phyloP scores from a whole-genome alignment of 2,888 invertebrate genomes.

The Eustalomyia histrio region DNA sequence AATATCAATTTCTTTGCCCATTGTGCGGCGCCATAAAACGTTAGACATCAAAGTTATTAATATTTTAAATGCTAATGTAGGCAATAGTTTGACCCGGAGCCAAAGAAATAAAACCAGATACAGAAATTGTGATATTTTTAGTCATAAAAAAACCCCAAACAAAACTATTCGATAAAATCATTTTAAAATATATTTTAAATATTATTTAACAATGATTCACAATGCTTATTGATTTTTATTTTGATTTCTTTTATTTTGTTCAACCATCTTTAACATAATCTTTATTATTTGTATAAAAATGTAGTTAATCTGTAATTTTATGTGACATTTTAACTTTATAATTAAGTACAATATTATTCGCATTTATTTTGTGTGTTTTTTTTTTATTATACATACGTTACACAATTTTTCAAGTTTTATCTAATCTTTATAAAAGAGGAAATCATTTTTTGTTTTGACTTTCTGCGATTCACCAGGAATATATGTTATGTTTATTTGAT shows the following conservation, averaged over 20 bases:
- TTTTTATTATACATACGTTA: not conserved
- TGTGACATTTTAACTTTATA: constrained; percentile 1
- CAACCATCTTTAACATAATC: not conserved
- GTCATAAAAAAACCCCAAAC: no score
- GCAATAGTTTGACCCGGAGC: not conserved
- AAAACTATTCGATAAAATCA: not conserved
- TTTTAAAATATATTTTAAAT: not conserved
- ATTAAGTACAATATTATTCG: not conserved
- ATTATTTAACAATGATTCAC: not conserved
- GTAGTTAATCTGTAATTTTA: not conserved
- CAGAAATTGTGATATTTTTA: not conserved
- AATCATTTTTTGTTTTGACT: constrained; percentile 4
- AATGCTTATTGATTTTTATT: not conserved
- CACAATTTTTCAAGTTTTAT: constrained; percentile 26
- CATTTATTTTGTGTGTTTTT: not conserved
- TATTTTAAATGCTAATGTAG: not conserved
- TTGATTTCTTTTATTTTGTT: not conserved
- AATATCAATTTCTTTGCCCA: no score
- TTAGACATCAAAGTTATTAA: not conserved
- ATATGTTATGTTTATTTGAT: constrained; percentile 17
- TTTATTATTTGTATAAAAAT: not conserved
- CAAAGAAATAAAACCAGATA: not conserved
- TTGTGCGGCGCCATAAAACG: not conserved
- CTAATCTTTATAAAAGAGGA: constrained; percentile 11
- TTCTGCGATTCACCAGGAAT: not conserved